Percentiles rank a stretch among this genome's conserved stretches.
phyloP scores from a whole-genome alignment of 2,113 vertebrate species.

The Dryoscopus gambensis region DNA sequence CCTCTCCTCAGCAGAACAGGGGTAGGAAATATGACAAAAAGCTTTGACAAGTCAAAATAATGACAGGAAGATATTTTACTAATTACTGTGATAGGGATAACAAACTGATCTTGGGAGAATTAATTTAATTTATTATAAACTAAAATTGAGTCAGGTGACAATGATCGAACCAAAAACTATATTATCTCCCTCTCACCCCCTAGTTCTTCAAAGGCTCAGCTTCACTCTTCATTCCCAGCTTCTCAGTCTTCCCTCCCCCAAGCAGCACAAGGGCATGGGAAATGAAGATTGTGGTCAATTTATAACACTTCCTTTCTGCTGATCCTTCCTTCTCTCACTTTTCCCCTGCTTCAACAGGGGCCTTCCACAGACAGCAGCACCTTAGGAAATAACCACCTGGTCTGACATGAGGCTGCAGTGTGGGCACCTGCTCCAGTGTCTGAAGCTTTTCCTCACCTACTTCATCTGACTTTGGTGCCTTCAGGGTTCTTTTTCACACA shows the following conservation, averaged over 20 bases:
- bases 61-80: background rate
- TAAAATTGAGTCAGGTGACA: background rate
- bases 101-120: background rate
- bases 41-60: background rate
- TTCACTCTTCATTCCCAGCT: background rate
- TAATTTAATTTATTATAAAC: background rate
- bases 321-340: background rate
- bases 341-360: background rate
- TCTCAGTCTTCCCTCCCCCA: background rate
- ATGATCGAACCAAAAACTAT: background rate
- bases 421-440: too few relatives aligned
- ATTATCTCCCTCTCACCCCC: rapidly evolving
- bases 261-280: too few relatives aligned
- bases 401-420: rapidly evolving
- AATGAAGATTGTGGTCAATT: background rate
- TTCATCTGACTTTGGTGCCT: background rate
- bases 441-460: background rate
- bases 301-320: background rate
- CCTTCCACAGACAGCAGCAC: background rate
- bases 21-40: background rate
- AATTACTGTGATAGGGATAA: background rate
- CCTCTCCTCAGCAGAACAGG: background rate
- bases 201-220: background rate
- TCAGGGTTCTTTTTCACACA: background rate
- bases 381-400: background rate